Conservation (phyloP, 2,797 vertebrate species). For the Phrynocephalus vlangalii region DNA sequence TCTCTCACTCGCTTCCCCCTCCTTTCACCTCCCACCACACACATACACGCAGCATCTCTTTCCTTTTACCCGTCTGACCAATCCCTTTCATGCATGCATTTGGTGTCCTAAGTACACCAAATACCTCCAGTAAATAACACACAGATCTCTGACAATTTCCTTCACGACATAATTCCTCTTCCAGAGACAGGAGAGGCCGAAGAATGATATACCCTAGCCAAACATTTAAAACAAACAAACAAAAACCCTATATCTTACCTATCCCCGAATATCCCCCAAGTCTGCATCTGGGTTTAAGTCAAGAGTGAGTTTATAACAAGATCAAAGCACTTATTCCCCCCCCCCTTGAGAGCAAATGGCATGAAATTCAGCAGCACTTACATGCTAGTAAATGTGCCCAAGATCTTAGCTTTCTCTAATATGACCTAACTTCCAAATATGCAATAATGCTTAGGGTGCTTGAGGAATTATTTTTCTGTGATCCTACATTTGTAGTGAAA, state of each 20-base stretch:
- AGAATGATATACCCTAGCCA: neutral
- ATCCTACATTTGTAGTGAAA: neutral
- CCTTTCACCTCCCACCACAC: neutral
- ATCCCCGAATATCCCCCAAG: too few species aligned
- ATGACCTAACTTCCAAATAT: neutral
- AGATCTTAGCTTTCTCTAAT: neutral
- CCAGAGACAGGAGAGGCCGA: rapidly evolving
- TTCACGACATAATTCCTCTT: neutral
- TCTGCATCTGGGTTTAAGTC: neutral
- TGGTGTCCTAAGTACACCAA: rapidly evolving
- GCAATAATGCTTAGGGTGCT: neutral
- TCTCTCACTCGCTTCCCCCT: too few species aligned
- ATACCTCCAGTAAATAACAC: neutral
- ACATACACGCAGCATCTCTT: neutral
- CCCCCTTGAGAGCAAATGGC: neutral
- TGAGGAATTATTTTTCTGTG: neutral
- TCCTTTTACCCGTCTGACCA: neutral
- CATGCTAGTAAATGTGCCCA: neutral
- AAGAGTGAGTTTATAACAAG: neutral
- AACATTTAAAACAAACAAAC: neutral
- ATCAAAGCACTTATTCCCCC: neutral
- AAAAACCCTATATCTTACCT: neutral
- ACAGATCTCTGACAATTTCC: neutral
- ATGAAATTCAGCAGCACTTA: neutral
- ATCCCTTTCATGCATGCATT: neutral